phyloP scores from a whole-genome alignment of 2,888 invertebrate species.

The Aleiodes testaceus region DNA sequence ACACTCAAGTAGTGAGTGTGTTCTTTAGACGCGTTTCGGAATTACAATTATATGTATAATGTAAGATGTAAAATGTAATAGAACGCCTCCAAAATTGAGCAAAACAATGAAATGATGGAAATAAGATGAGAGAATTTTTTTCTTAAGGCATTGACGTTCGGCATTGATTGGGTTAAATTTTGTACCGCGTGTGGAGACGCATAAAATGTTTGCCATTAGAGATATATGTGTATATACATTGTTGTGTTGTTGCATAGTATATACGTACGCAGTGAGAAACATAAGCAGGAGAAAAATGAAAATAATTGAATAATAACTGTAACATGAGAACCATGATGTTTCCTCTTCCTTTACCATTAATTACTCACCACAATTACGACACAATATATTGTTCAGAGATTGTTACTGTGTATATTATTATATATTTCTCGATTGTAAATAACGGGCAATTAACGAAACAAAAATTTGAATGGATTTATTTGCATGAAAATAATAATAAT shows the following conservation, averaged over 20 bases:
- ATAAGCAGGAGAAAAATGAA: slow-evolving; percentile 42
- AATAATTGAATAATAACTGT: slow-evolving; percentile 53
- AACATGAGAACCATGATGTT: slow-evolving; percentile 45
- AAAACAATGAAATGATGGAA: background rate
- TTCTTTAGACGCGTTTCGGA: slow-evolving; percentile 51
- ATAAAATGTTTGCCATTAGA: slow-evolving; percentile 30
- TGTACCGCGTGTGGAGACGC: slow-evolving; percentile 34
- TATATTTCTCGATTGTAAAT: slow-evolving; percentile 50
- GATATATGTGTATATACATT: slow-evolving; percentile 55
- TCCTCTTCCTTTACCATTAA: slow-evolving; percentile 46
- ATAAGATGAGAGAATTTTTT: slow-evolving; percentile 12
- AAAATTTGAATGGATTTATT: slow-evolving; percentile 42
- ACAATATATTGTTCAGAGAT: slow-evolving; percentile 14
- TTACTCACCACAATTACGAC: slow-evolving; percentile 19
- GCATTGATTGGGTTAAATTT: slow-evolving; percentile 16
- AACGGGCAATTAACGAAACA: slow-evolving; percentile 30
- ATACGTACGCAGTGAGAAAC: slow-evolving; percentile 42
- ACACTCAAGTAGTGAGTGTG: slow-evolving; percentile 47
- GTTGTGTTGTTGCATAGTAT: slow-evolving; percentile 63
- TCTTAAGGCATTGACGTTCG: slow-evolving; percentile 1
- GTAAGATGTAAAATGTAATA: slow-evolving; percentile 14
- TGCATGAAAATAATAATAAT: slow-evolving; percentile 38
- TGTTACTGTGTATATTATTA: slow-evolving; percentile 41
- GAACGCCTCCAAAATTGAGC: slow-evolving; percentile 5
- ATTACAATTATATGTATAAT: slow-evolving; percentile 38